Conservation (phyloP, 2,113 vertebrate genomes). For the Halcyon malimbica region DNA sequence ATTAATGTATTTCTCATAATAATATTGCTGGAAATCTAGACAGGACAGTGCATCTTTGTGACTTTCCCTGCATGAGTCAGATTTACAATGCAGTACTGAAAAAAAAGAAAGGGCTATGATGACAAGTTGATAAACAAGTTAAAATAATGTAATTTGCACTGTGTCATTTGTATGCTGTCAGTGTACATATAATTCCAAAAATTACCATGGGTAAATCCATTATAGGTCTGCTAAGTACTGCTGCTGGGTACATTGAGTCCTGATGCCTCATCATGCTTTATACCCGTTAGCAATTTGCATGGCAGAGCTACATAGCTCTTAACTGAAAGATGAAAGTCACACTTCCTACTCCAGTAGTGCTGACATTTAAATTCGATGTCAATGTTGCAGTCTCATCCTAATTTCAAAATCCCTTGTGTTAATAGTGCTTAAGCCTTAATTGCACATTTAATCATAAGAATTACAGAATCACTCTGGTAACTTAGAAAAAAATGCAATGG, state of each 20-base stretch:
- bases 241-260: not conserved
- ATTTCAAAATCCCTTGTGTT: constrained; percentile 10
- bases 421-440: constrained; percentile 21
- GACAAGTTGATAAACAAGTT: constrained; percentile 56
- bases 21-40: not conserved
- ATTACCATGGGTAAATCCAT: constrained; percentile 10
- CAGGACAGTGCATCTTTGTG: not conserved
- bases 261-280: not conserved
- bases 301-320: not conserved
- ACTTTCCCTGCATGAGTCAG: constrained; percentile 6
- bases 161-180: not conserved
- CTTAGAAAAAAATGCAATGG: not conserved
- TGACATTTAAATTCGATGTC: not conserved
- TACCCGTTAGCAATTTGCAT: not conserved
- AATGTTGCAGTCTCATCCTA: not conserved
- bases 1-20: constrained; percentile 52
- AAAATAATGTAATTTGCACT: constrained; percentile 34
- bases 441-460: constrained; percentile 52
- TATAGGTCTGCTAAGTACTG: not conserved
- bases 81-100: not conserved
- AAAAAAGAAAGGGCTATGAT: not conserved
- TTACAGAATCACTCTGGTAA: not conserved
- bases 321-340: not conserved
- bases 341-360: not conserved
- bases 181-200: not conserved